Conservation (phyloP, 1,140 invertebrate species). For the Drosophila melanogaster region DNA sequence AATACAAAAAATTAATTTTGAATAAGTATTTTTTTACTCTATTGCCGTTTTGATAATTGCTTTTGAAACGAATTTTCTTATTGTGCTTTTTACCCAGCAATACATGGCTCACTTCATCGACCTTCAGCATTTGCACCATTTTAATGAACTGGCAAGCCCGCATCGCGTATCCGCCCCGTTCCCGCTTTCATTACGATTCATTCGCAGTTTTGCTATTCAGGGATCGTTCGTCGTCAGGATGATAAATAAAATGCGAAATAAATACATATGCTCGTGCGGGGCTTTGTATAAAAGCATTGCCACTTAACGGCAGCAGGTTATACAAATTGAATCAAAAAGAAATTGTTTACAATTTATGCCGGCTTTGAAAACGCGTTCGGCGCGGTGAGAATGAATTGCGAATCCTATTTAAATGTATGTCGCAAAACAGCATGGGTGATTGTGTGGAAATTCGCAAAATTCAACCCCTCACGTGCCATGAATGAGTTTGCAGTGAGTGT, state of each 20-base stretch:
- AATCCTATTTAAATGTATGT: constrained; percentile 44
- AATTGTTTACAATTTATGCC: constrained; percentile 73
- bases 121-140: constrained; percentile 45
- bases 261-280: constrained; percentile 10
- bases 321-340: constrained; percentile 51
- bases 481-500: constrained; percentile 62
- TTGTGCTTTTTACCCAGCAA: neutral
- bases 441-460: constrained; percentile 68
- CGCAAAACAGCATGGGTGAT: constrained; percentile 15
- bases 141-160: constrained; percentile 53
- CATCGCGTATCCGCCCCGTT: constrained; percentile 36
- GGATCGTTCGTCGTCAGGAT: constrained; percentile 33
- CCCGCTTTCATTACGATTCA: constrained; percentile 69
- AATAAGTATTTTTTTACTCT: too few relatives aligned
- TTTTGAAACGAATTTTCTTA: neutral
- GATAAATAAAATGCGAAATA: constrained; percentile 28
- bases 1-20: too few relatives aligned
- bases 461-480: constrained; percentile 75
- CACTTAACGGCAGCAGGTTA: constrained; percentile 42
- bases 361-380: constrained; percentile 46
- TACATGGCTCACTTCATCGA: constrained; percentile 29
- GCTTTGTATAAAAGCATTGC: constrained; percentile 23
- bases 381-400: constrained; percentile 53
- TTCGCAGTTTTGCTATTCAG: constrained; percentile 71
- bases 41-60: neutral